phyloP scores from a whole-genome alignment of 1,140 invertebrate species.

The Euura lappo region DNA sequence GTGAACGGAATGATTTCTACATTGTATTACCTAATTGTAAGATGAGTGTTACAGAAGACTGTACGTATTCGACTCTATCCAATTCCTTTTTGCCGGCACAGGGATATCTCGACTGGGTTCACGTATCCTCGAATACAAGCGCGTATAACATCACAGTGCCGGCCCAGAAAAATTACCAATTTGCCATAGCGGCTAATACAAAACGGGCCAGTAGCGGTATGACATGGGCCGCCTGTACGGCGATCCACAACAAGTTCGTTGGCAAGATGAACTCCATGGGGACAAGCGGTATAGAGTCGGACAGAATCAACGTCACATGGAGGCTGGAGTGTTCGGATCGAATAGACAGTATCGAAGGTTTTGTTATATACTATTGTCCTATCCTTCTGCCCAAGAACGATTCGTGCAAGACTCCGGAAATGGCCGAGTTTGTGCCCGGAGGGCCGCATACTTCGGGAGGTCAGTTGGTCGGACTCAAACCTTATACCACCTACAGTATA shows the following conservation, averaged over 20 bases:
- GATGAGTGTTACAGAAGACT: too few relatives aligned
- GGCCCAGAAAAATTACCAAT: slow-evolving; percentile 54
- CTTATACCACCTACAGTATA: slow-evolving; percentile 81
- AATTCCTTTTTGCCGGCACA: neutral
- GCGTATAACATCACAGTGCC: slow-evolving; percentile 45
- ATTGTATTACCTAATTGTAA: slow-evolving; percentile 7
- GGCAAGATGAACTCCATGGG: slow-evolving; percentile 66
- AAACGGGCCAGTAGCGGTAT: slow-evolving; percentile 67
- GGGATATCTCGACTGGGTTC: neutral
- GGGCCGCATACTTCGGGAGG: slow-evolving; percentile 51
- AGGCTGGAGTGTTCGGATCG: slow-evolving; percentile 67
- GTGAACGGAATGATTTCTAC: slow-evolving; percentile 39
- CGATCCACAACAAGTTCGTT: slow-evolving; percentile 64
- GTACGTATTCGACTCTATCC: neutral
- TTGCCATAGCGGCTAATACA: slow-evolving; percentile 71
- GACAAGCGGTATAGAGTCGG: slow-evolving; percentile 57
- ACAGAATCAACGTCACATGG: slow-evolving; percentile 67
- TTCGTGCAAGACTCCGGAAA: slow-evolving; percentile 54
- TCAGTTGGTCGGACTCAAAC: slow-evolving; percentile 63
- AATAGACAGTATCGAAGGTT: slow-evolving; percentile 64
- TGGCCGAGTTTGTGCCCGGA: slow-evolving; percentile 60
- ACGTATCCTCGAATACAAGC: slow-evolving; percentile 36
- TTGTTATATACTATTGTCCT: slow-evolving; percentile 66
- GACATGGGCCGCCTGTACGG: slow-evolving; percentile 71
- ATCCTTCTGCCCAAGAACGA: slow-evolving; percentile 62